Evolutionary conservation across 2,113 vertebrate genomes (phyloP), one percentile per base, ranked within the genome.

Genomic region (Seriola quinqueradiata): DNA sequence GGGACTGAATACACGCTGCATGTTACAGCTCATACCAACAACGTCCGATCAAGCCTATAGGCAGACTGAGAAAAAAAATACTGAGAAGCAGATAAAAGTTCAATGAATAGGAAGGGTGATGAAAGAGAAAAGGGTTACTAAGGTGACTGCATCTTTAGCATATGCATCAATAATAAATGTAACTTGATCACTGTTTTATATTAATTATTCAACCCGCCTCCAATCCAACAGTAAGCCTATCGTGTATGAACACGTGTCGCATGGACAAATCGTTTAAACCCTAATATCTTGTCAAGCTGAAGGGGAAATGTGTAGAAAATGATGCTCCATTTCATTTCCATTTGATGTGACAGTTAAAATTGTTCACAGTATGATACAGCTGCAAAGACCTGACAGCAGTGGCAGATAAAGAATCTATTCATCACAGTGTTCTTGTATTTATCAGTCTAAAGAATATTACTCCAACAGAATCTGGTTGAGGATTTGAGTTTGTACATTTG

Each of bases 1-100:
- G 67, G 77, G 59, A 68, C 70, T 81, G 75, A 77, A 80, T 75
- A 34, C 36, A 70, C 40, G 13, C 50, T 72, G 61, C 54, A 61
- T 82, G 46, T 64, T 70, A 58, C 52, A 81, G 7, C 59, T 75
- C 36, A 40, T 21, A 70, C 60, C 34, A 64, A 77, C 64, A 72
- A 65, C 14, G 0, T 34, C 40, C 50, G 79, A 52, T 80, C 57
- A 83, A 63, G 63, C 23, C 28, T 36, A 60, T 14, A 19, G 54
- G 23, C 8, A 50, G 32, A 58, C 17, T 23, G 58, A 10, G 57
- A 25, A 34, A 65, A 77, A 34, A 9, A 57, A 19, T 7, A 11
- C 9, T 4, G 63, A 36, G 66, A 25, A 38, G 34, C 34, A 64
- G 66, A 84, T 68, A 16, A 46, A 66, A 38, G 25, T 42, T 5